These are phyloP conservation scores for Mactra quadrangularis DNA, from an alignment of 1,140 invertebrate species.

Conservation along the genomic window DNA sequence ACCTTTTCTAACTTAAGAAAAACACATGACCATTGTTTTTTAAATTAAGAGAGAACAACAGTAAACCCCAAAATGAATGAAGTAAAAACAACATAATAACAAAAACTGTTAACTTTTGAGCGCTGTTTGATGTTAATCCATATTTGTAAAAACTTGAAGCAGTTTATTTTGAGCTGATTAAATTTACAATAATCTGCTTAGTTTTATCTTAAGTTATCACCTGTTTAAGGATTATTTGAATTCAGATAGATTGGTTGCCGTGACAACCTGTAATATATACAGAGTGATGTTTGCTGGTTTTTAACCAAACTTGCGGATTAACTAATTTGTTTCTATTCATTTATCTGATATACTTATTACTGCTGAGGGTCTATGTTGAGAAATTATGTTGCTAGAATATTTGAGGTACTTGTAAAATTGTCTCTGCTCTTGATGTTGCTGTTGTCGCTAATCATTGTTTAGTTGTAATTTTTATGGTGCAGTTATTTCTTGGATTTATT, in stretches of 20 bases:
- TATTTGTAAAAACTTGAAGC: background rate
- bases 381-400: background rate
- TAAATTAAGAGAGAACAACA: too few relatives aligned
- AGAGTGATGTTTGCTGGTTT: slow-evolving; percentile 6
- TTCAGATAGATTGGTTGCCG: slow-evolving; percentile 8
- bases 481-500: too few relatives aligned
- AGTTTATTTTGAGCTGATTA: background rate
- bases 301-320: slow-evolving; percentile 18
- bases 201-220: slow-evolving; percentile 12
- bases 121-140: slow-evolving; percentile 4
- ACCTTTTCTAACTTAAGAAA: too few relatives aligned
- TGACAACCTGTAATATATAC: slow-evolving; percentile 34
- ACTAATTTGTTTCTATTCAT: background rate
- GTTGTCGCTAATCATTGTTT: too few relatives aligned
- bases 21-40: too few relatives aligned
- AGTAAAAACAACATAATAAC: too few relatives aligned
- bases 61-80: background rate
- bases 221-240: slow-evolving; percentile 25
- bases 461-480: too few relatives aligned
- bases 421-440: too few relatives aligned
- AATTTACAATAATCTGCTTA: slow-evolving; percentile 19
- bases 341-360: background rate
- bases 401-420: too few relatives aligned
- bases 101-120: slow-evolving; percentile 9
- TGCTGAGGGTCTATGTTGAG: background rate